Evolutionary conservation across 2,888 invertebrate species (phyloP).

Genomic region (Bugula neritina): DNA sequence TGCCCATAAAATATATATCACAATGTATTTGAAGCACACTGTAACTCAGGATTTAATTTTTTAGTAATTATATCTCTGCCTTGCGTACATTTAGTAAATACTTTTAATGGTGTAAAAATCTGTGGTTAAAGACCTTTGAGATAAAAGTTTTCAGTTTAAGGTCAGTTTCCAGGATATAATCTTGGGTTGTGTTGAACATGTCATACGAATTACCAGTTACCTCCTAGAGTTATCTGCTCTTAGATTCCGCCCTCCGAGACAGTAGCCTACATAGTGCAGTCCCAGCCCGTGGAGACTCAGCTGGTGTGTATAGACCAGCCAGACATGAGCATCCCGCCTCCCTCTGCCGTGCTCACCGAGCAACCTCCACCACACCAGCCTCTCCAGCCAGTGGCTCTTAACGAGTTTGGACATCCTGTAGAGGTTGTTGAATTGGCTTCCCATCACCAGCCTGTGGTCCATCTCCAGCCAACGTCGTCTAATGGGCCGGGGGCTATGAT

Average conservation of each 20-base stretch:
- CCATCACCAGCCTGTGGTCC: neutral
- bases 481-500: neutral
- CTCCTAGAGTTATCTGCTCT: no score
- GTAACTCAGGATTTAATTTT: no score
- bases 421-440: neutral
- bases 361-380: neutral
- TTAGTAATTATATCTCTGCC: no score
- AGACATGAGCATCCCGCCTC: neutral
- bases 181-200: no score
- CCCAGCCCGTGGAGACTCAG: conserved; percentile 2
- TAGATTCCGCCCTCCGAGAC: neutral
- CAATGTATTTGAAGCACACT: no score
- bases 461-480: neutral
- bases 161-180: no score
- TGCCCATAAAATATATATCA: no score
- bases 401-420: conserved; percentile 10
- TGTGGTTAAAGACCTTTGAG: no score
- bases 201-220: no score
- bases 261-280: neutral
- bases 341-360: neutral
- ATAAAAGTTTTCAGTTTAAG: no score
- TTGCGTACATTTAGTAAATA: no score
- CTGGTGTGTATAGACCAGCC: conserved; percentile 18
- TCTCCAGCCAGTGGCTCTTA: neutral
- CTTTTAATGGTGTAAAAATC: no score